These are phyloP conservation scores for Anomalospiza imberbis DNA, from an alignment of 2,797 vertebrate species.

Conservation along the genomic window DNA sequence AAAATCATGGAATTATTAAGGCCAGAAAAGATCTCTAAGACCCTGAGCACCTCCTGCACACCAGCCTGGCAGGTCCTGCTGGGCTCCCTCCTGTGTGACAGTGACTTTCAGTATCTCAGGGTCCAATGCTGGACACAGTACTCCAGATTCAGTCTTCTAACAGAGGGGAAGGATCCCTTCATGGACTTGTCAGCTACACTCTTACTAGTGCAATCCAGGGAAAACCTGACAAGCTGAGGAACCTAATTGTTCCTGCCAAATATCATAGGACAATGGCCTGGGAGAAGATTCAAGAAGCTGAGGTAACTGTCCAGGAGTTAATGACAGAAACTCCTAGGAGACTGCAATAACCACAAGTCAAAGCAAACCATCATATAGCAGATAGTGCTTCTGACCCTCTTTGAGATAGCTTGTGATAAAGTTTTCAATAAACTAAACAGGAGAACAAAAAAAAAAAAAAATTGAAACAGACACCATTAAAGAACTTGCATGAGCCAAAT, in stretches of 20 bases:
- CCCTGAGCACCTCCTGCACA: background rate
- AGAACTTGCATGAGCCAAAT: fast-evolving
- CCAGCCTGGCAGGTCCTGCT: background rate
- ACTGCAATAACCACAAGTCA: background rate
- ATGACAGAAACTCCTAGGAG: background rate
- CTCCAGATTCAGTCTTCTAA: background rate
- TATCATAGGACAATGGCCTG: background rate
- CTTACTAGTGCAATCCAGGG: background rate
- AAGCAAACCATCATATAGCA: background rate
- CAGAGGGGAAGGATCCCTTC: background rate
- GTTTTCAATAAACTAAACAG: background rate
- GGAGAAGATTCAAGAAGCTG: background rate
- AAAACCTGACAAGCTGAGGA: background rate
- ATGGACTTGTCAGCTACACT: background rate
- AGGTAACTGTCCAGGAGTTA: background rate
- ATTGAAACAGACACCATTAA: background rate
- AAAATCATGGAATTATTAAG: background rate
- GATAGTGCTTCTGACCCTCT: background rate
- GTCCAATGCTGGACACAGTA: background rate
- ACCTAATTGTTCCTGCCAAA: background rate
- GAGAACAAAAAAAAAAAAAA: background rate
- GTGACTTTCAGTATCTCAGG: background rate
- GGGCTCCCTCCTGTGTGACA: background rate
- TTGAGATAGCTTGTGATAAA: background rate
- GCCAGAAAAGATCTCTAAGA: background rate